phyloP scores from a whole-genome alignment of 2,113 vertebrate species.

The Heliornis fulica region DNA sequence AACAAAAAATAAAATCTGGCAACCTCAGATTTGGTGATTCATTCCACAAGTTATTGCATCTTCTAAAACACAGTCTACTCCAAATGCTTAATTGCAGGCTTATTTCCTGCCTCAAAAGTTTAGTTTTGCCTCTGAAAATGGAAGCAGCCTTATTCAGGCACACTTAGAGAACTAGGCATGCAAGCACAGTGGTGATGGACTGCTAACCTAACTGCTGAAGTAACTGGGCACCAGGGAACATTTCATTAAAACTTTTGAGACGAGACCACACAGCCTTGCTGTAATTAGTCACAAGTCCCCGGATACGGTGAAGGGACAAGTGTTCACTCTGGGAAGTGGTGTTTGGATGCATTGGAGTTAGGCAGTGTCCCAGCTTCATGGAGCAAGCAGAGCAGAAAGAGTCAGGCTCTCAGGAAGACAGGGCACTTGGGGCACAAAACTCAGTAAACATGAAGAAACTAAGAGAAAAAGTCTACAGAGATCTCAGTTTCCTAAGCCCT shows the following conservation, averaged over 20 bases:
- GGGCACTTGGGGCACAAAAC: not conserved
- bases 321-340: not conserved
- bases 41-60: not conserved
- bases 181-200: not conserved
- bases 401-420: not conserved
- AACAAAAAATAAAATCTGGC: not conserved
- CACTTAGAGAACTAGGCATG: not conserved
- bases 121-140: not conserved
- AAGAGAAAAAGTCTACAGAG: not conserved
- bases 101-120: not conserved
- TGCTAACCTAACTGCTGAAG: not conserved
- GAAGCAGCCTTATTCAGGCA: not conserved
- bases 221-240: not conserved
- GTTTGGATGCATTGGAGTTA: not conserved
- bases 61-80: not conserved
- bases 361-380: rapidly evolving
- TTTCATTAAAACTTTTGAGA: not conserved
- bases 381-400: not conserved
- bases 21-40: not conserved
- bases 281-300: not conserved
- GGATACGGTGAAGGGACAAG: rapidly evolving
- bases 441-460: not conserved
- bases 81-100: not conserved
- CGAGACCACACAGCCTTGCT: not conserved
- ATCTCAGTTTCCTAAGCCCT: not conserved